A percentile compares a stretch with the other conserved stretches of the same genome.
Evolutionary conservation across 2,888 invertebrate species (phyloP).

Genomic region (Zaprionus bogoriensis): DNA sequence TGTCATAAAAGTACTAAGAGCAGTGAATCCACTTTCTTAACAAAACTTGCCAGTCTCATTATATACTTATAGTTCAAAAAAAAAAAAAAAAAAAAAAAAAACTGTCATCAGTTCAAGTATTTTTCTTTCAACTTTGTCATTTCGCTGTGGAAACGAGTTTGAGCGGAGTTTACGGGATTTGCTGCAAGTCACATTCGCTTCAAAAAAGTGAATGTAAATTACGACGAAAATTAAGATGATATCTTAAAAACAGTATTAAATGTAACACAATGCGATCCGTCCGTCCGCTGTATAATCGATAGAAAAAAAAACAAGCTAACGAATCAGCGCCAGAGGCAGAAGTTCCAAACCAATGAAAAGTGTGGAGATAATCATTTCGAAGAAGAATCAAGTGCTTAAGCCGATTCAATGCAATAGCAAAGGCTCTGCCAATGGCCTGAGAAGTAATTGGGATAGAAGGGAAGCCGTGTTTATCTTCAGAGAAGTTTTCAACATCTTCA

Average conservation of each 20-base stretch:
- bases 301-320: background rate
- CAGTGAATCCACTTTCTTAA: no score
- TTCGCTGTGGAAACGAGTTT: constrained; percentile 19
- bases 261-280: constrained; percentile 7
- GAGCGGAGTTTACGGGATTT: background rate
- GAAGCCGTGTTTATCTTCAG: background rate
- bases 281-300: background rate
- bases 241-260: constrained; percentile 22
- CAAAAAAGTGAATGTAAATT: constrained; percentile 32
- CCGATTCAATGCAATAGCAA: constrained; percentile 9
- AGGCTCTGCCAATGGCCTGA: no score
- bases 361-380: background rate
- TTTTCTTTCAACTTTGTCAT: no score
- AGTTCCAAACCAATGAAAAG: background rate
- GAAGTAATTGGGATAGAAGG: background rate
- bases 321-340: background rate
- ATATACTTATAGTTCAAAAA: no score
- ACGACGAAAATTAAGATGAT: constrained; percentile 22
- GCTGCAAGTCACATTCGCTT: constrained; percentile 23
- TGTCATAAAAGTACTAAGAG: no score
- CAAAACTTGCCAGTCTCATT: no score
- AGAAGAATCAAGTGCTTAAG: constrained; percentile 3
- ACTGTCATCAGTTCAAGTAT: no score
- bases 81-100: no score
- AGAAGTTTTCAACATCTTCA: constrained; percentile 13